Evolutionary conservation across 1,140 invertebrate species (phyloP).

Genomic region (Camponotus pennsylvanicus): DNA sequence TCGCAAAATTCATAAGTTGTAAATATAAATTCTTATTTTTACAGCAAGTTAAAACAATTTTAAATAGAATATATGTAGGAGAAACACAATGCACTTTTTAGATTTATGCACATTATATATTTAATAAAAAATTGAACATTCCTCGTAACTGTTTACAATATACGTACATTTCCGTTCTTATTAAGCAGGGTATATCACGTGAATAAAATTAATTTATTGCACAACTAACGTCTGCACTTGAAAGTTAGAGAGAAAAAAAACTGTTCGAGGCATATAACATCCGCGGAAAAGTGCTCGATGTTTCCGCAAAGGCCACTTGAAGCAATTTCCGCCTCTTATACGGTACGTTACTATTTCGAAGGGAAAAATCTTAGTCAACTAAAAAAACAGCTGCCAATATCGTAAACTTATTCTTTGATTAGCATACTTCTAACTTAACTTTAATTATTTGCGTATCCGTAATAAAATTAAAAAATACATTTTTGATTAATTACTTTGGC

Average conservation of each 20-base stretch:
- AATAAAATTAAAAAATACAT: constrained; percentile 35
- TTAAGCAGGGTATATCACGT: neutral
- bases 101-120: neutral
- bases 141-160: constrained; percentile 1
- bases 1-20: neutral
- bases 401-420: constrained; percentile 34
- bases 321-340: constrained; percentile 76
- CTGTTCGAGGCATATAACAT: constrained; percentile 35
- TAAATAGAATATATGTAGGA: neutral
- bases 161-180: constrained; percentile 7
- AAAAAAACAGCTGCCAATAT: constrained; percentile 74
- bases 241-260: constrained; percentile 34
- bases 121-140: constrained; percentile 51
- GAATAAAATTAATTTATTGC: constrained; percentile 57
- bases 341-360: constrained; percentile 66
- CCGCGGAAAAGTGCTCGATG: constrained; percentile 64
- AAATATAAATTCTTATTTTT: constrained; percentile 4
- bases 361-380: constrained; percentile 68
- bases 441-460: constrained; percentile 36
- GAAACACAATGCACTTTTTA: neutral
- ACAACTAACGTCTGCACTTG: constrained; percentile 48
- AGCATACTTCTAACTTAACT: constrained; percentile 35
- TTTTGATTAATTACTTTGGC: constrained; percentile 58
- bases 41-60: neutral
- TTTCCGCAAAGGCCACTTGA: constrained; percentile 79